Base-by-base conservation (phyloP, 2,797 vertebrate species). In the Mormyrus proboscirostris region DNA sequence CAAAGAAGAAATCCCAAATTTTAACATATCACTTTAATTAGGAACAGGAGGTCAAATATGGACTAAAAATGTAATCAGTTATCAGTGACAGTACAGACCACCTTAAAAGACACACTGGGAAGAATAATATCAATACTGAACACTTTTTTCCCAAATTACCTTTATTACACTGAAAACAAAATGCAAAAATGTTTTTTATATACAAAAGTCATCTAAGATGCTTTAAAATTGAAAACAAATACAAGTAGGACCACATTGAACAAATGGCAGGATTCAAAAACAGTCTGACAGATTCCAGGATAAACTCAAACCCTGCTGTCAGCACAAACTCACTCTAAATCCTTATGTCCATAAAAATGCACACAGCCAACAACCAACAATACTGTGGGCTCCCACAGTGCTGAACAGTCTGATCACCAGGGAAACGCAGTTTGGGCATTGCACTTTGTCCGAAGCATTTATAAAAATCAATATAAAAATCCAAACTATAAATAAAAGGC, bases 401-500 rank as follows among this genome's bases (percentile, higher is more conserved):
- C 9, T 19, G 10, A 5, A 69, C 4, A 69, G 79, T 16, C 10
- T 12, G 49, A 14, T 82, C 38, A 41, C 14, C 44, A 19, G 44
- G 44, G 6, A 84, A 84, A 84, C 3, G 1, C 47, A 49, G 19
- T 53, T 51, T 86, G n/a, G 0, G 14, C 3, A 14, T 51, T 14
- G 50, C 83, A 51, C 47, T 10, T 57, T 22, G 2, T 57, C 85
- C 0, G 5, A 84, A 38, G 86, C 73, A 47, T 33, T 90, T 88
- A 84, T 8, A 79, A 90, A 91, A 89, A 19, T 12, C 38, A 22
- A 25, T 51, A 16, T 86, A 69, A 85, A 53, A 87, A 65, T 62
- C 38, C 65, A 53, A 53, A 76, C 12, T 8, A 86, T 89, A 86
- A 86, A 89, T 87, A 87, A 76, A 89, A 25, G 4, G 19, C 44